A percentile compares a stretch with the other conserved stretches of the same genome.
These are phyloP conservation scores for Tapirus indicus DNA, from an alignment of 2,797 vertebrate species.

Conservation along the genomic window DNA sequence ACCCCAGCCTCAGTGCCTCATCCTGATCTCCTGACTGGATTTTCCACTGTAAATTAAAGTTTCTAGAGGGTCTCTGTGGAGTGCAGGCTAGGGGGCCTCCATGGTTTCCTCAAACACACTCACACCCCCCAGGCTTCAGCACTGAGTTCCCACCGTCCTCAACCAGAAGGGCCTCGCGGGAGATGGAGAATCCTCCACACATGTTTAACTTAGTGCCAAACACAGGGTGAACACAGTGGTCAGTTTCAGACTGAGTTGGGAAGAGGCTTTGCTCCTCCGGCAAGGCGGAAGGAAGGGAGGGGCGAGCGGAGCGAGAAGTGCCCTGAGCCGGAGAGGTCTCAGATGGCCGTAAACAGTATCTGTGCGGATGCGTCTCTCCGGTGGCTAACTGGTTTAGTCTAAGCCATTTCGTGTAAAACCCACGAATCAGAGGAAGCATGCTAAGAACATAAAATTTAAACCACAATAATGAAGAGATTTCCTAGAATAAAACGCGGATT, in stretches of 20 bases:
- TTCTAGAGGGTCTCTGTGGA: not conserved
- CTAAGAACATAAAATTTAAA: conserved; percentile 86
- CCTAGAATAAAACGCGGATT: conserved; percentile 88
- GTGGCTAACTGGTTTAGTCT: conserved; percentile 82
- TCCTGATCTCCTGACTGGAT: too few species aligned
- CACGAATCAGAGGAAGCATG: conserved; percentile 74
- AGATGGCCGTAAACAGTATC: conserved; percentile 64
- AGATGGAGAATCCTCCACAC: not conserved
- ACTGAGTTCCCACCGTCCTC: too few species aligned
- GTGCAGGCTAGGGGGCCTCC: not conserved
- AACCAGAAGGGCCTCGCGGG: not conserved
- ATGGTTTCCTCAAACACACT: not conserved
- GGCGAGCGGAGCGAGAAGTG: not conserved
- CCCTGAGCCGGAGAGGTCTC: not conserved
- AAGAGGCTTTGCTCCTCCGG: conserved; percentile 69
- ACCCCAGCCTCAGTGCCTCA: not conserved
- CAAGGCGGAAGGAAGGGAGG: conserved; percentile 28
- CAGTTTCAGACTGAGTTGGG: conserved; percentile 72
- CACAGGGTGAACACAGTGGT: not conserved
- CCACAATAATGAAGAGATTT: conserved; percentile 88
- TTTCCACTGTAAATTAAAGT: not conserved
- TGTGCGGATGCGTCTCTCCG: conserved; percentile 66
- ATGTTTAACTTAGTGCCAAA: not conserved
- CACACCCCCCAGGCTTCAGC: not conserved
- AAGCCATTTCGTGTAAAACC: conserved; percentile 81